Percentiles rank a stretch among this genome's conserved stretches.
Evolutionary conservation across 2,888 invertebrate genomes (phyloP).

Genomic region (Lepidocyrtoides sp.): DNA sequence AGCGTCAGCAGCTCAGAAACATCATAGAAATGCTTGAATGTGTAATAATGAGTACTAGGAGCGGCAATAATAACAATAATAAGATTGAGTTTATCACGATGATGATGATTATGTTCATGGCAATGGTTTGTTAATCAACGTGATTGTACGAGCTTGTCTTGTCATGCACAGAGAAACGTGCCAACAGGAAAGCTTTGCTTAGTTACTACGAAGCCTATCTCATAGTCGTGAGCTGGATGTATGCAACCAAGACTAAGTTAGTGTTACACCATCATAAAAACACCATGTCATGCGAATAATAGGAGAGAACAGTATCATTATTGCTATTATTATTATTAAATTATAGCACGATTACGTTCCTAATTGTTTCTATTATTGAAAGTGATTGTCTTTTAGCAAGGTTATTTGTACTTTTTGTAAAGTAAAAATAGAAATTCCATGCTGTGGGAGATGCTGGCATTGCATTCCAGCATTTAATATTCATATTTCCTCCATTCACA

Average conservation of each 20-base stretch:
- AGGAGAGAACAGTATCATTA: neutral
- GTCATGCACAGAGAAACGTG: neutral
- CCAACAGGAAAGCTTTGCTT: neutral
- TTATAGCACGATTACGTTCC: neutral
- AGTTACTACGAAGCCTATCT: neutral
- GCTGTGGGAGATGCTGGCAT: no score
- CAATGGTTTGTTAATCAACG: slow-evolving; percentile 4
- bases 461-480: no score
- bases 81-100: neutral
- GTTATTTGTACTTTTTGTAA: no score
- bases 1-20: neutral
- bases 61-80: neutral
- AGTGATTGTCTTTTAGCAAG: neutral
- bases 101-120: neutral
- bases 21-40: neutral
- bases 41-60: neutral
- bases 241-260: neutral
- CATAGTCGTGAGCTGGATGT: neutral
- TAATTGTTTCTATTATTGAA: neutral
- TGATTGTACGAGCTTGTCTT: slow-evolving; percentile 12
- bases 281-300: neutral
- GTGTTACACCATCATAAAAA: neutral
- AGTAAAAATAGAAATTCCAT: no score
- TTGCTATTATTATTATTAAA: neutral
- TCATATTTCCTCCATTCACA: no score